phyloP scores from a whole-genome alignment of 2,888 invertebrate species.

The Cancer borealis region DNA sequence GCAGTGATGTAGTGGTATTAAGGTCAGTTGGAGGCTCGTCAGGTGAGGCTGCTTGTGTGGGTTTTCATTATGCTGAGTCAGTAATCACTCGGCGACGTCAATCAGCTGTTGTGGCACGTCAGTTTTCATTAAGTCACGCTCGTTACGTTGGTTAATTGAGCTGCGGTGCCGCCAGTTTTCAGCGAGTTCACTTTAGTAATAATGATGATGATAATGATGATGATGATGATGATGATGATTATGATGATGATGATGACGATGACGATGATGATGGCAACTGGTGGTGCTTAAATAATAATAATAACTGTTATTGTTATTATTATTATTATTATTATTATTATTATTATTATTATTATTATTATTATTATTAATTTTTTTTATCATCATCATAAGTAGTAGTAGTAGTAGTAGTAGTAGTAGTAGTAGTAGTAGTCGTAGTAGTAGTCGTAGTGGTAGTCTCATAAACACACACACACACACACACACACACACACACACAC shows the following conservation, averaged over 20 bases:
- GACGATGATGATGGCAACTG: too few species aligned
- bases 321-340: too few species aligned
- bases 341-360: too few species aligned
- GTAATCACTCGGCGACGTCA: constrained; percentile 20
- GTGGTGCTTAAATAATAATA: too few species aligned
- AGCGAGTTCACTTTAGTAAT: neutral
- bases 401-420: too few species aligned
- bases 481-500: too few species aligned
- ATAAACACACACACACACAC: too few species aligned
- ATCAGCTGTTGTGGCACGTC: constrained; percentile 20
- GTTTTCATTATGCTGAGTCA: constrained; percentile 20
- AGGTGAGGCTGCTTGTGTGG: neutral
- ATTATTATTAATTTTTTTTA: too few species aligned
- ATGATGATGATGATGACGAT: neutral
- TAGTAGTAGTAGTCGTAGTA: too few species aligned
- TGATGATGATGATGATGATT: neutral
- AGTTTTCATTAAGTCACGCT: constrained; percentile 20
- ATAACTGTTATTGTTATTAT: too few species aligned
- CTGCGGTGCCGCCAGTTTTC: neutral
- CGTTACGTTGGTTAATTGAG: constrained; percentile 1
- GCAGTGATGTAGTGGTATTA: constrained; percentile 3
- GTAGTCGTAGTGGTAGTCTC: too few species aligned
- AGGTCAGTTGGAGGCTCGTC: constrained; percentile 11
- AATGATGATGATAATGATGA: neutral
- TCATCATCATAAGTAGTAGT: too few species aligned